Base-by-base conservation (phyloP, 1,140 invertebrate genomes). In the Cheumatopsyche charites region DNA sequence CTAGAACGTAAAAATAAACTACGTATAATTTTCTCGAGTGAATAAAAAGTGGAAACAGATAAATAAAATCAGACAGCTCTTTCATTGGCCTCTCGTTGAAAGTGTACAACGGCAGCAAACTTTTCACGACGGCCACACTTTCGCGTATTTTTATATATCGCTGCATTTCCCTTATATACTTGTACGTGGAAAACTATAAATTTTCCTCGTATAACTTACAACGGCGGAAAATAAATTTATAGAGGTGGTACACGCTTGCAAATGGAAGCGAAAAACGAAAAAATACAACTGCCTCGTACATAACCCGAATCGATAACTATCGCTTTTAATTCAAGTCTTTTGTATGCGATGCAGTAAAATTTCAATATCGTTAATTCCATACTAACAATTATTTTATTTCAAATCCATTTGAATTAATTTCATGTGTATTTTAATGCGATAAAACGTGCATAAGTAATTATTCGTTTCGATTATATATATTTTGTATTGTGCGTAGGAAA, bases 51-150 rank as follows among this genome's bases (percentile, higher is more conserved):
- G 26, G 41, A 45, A 69, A 13, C 29, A 43, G 13, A 71, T 71
- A 71, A 71, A 62, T 71, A 63, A 71, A 63, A 63, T 71, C 67
- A 21, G 19, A 36, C 62, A 26, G 41, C 21, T 67, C 43, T 67
- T 49, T 52, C 47, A 52, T 52, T 52, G 47, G n/a, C 19, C 47
- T 4, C 45, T 17, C 45, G 47, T 52, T 52, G 47, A 52, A 52
- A 52, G 47, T 52, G 47, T 52, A 36, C 29, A 36, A 3, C 3
- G 29, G 29, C 29, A 15, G 47, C 47, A 7, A 52, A 52, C 47
- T 52, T 52, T 52, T 52, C 47, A 3, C 47, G 47, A 52, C 19
- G 47, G 47, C 47, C 47, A 19, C 29, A 36, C 47, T 17, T 52
- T 47, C 47, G 47, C 15, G 15, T 19, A 52, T 19, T 19, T 19